Percentiles rank a stretch among this genome's conserved stretches.
Conservation (phyloP, 35 echinoderm and acorn worm genomes). For the Holothuria glaberrima region DNA sequence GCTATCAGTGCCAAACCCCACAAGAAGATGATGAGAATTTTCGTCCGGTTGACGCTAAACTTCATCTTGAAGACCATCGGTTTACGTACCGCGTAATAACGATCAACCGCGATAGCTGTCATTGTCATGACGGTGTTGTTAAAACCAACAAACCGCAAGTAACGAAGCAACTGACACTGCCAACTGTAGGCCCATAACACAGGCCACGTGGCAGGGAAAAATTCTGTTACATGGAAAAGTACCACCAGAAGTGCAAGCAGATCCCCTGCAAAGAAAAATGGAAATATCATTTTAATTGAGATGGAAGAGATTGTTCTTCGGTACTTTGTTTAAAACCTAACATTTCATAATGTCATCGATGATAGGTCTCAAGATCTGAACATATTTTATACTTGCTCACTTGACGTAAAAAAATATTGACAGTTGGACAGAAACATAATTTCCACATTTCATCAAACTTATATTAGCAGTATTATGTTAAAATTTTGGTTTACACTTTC, state of each 20-base stretch:
- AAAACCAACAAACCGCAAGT: conserved; percentile 80
- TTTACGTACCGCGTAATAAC: conserved; percentile 82
- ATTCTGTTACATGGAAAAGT: conserved; percentile 89
- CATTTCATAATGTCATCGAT: no score
- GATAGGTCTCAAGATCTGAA: no score
- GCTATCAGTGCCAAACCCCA: conserved; percentile 64
- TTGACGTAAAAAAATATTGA: no score
- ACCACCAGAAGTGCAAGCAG: conserved; percentile 72
- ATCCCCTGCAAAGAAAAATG: conserved; percentile 63
- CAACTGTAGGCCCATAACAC: conserved; percentile 71
- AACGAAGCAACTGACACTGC: conserved; percentile 80
- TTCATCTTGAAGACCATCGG: conserved; percentile 69
- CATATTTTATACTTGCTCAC: no score
- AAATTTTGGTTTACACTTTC: no score
- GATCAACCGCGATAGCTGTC: conserved; percentile 87
- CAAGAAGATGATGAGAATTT: conserved; percentile 55
- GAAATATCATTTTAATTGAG: no score
- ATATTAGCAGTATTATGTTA: no score
- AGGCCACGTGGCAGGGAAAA: conserved; percentile 80
- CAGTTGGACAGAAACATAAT: no score
- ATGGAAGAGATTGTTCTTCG: no score
- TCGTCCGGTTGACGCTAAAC: conserved; percentile 72
- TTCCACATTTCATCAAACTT: no score
- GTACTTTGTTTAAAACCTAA: no score
- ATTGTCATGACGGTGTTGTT: conserved; percentile 83